phyloP scores from a whole-genome alignment of 2,113 vertebrate species.

The Phylloscopus whistleri region DNA sequence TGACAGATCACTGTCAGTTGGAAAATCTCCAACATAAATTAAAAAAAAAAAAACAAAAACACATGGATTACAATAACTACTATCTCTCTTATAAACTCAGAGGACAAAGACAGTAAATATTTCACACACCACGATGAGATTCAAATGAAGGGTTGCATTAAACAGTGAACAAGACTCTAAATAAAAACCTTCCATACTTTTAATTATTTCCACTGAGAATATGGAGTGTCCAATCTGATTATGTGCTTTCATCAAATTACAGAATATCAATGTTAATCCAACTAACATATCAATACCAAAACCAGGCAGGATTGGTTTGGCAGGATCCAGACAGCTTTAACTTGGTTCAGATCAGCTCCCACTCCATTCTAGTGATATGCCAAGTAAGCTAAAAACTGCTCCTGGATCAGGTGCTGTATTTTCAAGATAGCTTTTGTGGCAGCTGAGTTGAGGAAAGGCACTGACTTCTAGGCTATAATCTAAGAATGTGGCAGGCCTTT shows the following conservation, averaged over 20 bases:
- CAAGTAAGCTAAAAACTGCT: not conserved
- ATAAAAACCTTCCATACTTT: not conserved
- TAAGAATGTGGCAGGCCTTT: not conserved
- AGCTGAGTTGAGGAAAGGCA: not conserved
- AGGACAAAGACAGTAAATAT: not conserved
- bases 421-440: not conserved
- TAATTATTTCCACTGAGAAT: not conserved
- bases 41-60: not conserved
- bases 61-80: not conserved
- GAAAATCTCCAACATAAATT: not conserved
- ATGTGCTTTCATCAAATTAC: not conserved
- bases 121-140: not conserved
- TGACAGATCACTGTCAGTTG: not conserved
- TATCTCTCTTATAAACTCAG: not conserved
- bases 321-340: not conserved
- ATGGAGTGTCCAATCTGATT: not conserved
- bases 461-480: not conserved
- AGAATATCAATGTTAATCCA: not conserved
- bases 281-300: not conserved
- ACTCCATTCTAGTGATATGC: not conserved
- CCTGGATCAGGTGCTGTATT: not conserved
- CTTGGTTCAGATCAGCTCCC: not conserved
- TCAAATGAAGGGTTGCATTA: not conserved
- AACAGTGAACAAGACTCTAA: not conserved
- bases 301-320: not conserved